Evolutionary conservation across 2,888 invertebrate species (phyloP).

Genomic region (Empis livida): DNA sequence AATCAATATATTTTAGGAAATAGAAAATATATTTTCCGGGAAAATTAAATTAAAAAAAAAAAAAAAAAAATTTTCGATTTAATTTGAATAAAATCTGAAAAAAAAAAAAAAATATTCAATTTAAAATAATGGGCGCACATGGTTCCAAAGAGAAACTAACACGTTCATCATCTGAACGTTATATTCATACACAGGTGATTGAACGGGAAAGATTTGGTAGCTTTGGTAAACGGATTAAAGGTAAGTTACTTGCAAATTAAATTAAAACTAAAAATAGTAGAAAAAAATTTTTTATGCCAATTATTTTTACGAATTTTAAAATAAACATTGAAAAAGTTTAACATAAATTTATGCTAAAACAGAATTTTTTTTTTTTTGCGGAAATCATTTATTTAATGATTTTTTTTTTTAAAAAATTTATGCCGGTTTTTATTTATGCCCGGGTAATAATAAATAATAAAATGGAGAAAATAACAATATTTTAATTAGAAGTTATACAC

Average conservation of each 20-base stretch:
- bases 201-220: constrained; percentile 56
- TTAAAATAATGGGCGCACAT: constrained; percentile 52
- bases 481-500: too few species aligned
- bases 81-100: neutral
- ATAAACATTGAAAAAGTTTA: too few species aligned
- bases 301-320: too few species aligned
- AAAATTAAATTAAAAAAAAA: neutral
- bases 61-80: neutral
- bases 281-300: too few species aligned
- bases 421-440: too few species aligned
- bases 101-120: neutral
- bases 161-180: constrained; percentile 49
- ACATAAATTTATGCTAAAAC: too few species aligned
- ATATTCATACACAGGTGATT: constrained; percentile 40
- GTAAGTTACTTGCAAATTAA: too few species aligned
- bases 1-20: neutral
- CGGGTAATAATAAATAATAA: too few species aligned
- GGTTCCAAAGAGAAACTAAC: constrained; percentile 63
- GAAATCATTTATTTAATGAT: too few species aligned
- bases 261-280: neutral
- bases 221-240: constrained; percentile 49
- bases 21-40: neutral
- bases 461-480: too few species aligned
- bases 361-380: too few species aligned
- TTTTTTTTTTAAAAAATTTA: too few species aligned